Percentiles rank a stretch among this genome's conserved stretches.
These are phyloP conservation scores for Capromys pilorides DNA, from an alignment of 2,797 vertebrate species.

Conservation along the genomic window DNA sequence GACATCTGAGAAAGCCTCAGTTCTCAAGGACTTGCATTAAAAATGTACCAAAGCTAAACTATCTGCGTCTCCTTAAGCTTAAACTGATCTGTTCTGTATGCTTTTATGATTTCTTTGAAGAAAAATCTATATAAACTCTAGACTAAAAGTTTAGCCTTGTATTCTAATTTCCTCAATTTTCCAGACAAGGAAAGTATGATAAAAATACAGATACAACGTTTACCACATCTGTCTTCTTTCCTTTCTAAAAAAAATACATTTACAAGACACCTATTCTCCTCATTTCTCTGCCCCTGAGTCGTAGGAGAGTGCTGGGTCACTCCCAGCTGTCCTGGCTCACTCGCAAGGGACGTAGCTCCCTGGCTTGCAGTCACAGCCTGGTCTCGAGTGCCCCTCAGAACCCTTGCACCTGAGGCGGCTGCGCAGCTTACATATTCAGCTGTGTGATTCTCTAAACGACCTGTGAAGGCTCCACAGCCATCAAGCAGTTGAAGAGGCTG, in stretches of 20 bases:
- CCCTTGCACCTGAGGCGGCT: not conserved
- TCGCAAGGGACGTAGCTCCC: conserved; percentile 13
- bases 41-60: conserved; percentile 30
- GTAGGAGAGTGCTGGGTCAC: not conserved
- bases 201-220: not conserved
- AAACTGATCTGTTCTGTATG: not conserved
- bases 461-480: not conserved
- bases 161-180: not conserved
- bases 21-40: not conserved
- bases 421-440: not conserved
- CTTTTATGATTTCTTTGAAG: not conserved
- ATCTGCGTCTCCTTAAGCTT: not conserved
- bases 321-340: not conserved
- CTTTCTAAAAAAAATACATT: not conserved
- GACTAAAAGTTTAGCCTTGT: conserved; percentile 18
- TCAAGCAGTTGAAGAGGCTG: not conserved
- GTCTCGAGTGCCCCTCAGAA: not conserved
- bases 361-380: not conserved
- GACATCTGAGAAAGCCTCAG: not conserved
- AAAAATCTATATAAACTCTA: not conserved
- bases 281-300: not conserved
- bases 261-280: not conserved
- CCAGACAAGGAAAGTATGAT: conserved; percentile 8
- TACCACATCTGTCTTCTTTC: not conserved
- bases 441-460: not conserved